Base-by-base conservation (phyloP, 2,797 vertebrate genomes). In the Parauchenoglanis punctatus region DNA sequence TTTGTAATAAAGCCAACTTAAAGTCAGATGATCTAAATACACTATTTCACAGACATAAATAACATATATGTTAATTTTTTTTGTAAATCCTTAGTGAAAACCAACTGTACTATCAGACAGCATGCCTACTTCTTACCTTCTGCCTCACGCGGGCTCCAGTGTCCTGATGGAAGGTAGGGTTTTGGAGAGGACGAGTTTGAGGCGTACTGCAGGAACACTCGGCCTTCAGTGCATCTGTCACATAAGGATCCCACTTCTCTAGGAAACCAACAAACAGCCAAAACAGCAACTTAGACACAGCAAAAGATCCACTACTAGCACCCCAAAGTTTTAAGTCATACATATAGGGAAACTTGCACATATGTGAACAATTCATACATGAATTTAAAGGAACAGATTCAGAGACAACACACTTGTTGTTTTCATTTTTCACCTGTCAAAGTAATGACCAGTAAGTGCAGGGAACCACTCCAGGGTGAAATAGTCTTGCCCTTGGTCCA, bases 221-320 rank as follows among this genome's bases (percentile, higher is more conserved):
- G 95, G 90, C 96, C 97, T 92, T 99, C 98, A 0, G 94, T 95
- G 89, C 99, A 99, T 94, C 97, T 96, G 90, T 98, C 97, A 94
- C 99, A 99, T 88, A 97, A 95, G 96, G 97, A 98, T 99, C 98
- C 98, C 97, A 98, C 96, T 98, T 99, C 98, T 99, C 99, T 99
- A 99, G 97, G 96, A 98, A 97, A 97, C 96, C 96, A 98, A 97
- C 96, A 98, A 95, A 95, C 94, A 95, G 87, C 92, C 73, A n/a
- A 95, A 90, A 90, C 95, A 94, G 92, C 93, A 96, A 95, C 96
- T 96, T 96, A 96, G 95, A 96, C 93, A 94, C 92, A 92, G 91
- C 13, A 86, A 89, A 46, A 84, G 11, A 83, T 54, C 15, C 23
- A 84, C 20, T n/a, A 40, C 61, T 28, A 75, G 8, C 25, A 81